A percentile compares a stretch with the other conserved stretches of the same genome.
Conservation (phyloP, 2,797 vertebrate genomes). For the Chaetophractus vellerosus region DNA sequence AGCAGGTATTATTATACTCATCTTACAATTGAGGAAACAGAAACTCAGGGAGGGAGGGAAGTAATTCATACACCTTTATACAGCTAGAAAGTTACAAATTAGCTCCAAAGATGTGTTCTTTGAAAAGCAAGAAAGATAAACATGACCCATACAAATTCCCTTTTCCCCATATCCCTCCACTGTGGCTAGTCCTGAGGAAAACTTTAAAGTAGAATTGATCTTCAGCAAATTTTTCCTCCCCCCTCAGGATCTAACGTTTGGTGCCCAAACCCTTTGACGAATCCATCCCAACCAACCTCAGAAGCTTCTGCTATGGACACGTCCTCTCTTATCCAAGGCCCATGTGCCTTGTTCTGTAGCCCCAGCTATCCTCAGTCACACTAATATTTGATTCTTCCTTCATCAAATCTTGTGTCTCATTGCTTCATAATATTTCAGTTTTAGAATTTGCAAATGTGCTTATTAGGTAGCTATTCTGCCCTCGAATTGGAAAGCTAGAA, state of each 20-base stretch:
- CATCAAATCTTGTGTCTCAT: neutral
- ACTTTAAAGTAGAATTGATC: neutral
- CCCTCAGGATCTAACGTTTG: neutral
- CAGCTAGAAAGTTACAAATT: slow-evolving; percentile 44
- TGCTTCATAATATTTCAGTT: neutral
- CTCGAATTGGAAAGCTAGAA: neutral
- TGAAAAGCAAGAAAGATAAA: slow-evolving; percentile 47
- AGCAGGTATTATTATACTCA: neutral
- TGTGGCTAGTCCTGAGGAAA: neutral
- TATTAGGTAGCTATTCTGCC: neutral
- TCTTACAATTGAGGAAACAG: slow-evolving; percentile 47
- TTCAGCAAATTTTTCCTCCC: slow-evolving; percentile 6
- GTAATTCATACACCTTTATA: slow-evolving; percentile 47
- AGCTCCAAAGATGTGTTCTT: slow-evolving; percentile 34
- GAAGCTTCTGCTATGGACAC: neutral
- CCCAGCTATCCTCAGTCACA: neutral
- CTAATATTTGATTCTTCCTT: neutral
- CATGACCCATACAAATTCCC: slow-evolving; percentile 5
- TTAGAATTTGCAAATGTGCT: neutral
- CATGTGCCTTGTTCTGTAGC: neutral
- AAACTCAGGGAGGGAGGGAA: slow-evolving; percentile 12
- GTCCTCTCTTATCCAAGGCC: neutral
- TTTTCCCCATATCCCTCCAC: neutral
- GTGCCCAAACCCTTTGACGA: neutral
- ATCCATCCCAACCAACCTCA: neutral